phyloP scores from a whole-genome alignment of 1,140 invertebrate genomes.

The Tribolium castaneum region DNA sequence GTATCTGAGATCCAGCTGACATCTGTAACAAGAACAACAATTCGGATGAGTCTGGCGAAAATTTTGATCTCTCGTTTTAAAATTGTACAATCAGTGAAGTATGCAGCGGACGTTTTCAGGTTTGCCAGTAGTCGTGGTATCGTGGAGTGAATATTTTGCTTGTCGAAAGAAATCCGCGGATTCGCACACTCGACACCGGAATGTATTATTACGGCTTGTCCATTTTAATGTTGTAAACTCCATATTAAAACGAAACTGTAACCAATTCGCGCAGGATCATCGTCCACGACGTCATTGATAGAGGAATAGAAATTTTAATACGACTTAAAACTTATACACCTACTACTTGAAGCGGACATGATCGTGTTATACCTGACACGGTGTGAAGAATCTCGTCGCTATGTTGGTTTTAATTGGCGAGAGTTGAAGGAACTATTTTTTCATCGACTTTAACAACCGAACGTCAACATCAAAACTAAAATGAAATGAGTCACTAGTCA shows the following conservation, averaged over 20 bases:
- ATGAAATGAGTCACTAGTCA: constrained; percentile 52
- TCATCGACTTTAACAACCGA: neutral
- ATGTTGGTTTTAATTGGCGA: neutral
- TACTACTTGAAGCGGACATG: constrained; percentile 19
- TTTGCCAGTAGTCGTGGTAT: constrained; percentile 22
- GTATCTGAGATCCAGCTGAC: constrained; percentile 93
- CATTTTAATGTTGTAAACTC: constrained; percentile 20
- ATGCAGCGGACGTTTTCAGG: constrained; percentile 37
- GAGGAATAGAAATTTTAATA: neutral
- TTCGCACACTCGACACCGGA: constrained; percentile 34
- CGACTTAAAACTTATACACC: constrained; percentile 40
- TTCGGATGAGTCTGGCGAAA: constrained; percentile 15
- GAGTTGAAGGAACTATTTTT: constrained; percentile 35
- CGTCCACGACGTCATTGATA: neutral
- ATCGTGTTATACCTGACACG: constrained; percentile 43
- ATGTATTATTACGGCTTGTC: constrained; percentile 22
- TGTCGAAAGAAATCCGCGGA: constrained; percentile 33
- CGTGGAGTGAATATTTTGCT: constrained; percentile 37
- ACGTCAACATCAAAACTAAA: constrained; percentile 49
- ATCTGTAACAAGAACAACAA: constrained; percentile 74
- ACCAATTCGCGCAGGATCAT: constrained; percentile 25
- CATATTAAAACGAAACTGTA: constrained; percentile 29
- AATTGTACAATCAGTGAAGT: constrained; percentile 8
- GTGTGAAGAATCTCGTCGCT: constrained; percentile 20
- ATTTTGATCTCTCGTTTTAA: constrained; percentile 19